Conservation (phyloP, 2,113 vertebrate species). For the Cathartes aura region DNA sequence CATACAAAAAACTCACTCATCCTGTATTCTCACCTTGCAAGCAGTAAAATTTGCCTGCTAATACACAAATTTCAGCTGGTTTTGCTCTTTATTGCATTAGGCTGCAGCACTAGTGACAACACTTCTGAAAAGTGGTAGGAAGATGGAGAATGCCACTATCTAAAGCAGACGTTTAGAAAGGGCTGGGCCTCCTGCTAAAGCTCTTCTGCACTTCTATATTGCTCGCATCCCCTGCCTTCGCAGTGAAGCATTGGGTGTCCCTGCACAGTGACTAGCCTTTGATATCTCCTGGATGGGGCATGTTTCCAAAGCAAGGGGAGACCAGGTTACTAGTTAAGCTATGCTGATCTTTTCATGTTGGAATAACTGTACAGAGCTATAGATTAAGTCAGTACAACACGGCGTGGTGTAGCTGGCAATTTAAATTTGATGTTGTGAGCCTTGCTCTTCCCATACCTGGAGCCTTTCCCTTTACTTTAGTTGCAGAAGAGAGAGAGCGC, state of each 20-base stretch:
- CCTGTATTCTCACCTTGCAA: conserved; percentile 25
- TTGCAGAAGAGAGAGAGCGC: neutral
- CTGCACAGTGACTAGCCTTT: neutral
- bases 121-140: neutral
- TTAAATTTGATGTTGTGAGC: neutral
- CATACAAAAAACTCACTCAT: neutral
- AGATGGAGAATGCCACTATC: fast-evolving
- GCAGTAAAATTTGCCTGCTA: conserved; percentile 43
- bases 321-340: neutral
- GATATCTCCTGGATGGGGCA: neutral
- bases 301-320: neutral
- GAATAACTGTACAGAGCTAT: neutral
- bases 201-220: neutral
- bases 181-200: neutral
- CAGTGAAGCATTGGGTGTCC: neutral
- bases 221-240: neutral
- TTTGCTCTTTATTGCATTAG: neutral
- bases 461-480: neutral
- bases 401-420: neutral
- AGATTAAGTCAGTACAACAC: neutral
- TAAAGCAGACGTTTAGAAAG: neutral
- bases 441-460: neutral
- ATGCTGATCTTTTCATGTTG: neutral
- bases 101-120: neutral
- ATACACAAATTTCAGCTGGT: neutral